phyloP scores from a whole-genome alignment of 2,888 invertebrate genomes.

The Neoitamus cyanurus region DNA sequence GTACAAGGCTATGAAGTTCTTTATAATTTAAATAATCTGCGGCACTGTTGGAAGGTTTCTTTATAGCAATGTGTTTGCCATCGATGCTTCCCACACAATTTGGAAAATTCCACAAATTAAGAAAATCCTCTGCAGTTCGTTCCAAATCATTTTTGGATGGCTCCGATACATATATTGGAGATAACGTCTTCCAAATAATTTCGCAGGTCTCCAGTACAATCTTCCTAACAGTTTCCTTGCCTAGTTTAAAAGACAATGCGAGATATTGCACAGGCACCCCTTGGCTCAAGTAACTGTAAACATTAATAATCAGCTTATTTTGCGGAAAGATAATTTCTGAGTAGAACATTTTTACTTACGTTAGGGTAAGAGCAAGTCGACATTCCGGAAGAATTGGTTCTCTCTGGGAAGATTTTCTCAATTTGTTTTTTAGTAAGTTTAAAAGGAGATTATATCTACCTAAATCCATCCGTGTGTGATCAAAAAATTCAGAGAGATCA shows the following conservation, averaged over 20 bases:
- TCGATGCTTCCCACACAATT: constrained; percentile 53
- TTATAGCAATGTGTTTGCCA: background rate
- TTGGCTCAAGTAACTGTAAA: constrained; percentile 15
- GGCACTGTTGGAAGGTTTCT: background rate
- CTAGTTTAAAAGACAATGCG: constrained; percentile 25
- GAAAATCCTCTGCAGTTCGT: constrained; percentile 49
- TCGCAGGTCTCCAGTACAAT: constrained; percentile 36
- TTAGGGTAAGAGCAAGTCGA: constrained; percentile 21
- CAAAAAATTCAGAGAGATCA: no score
- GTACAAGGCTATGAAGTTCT: background rate
- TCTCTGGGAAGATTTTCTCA: no score
- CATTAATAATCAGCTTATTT: no score
- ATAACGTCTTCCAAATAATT: background rate
- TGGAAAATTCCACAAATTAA: constrained; percentile 54
- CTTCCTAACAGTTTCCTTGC: constrained; percentile 20
- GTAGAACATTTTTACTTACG: background rate
- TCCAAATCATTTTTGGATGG: background rate
- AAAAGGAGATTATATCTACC: no score
- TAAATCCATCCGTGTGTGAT: no score
- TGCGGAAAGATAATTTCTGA: no score
- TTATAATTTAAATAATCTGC: constrained; percentile 22
- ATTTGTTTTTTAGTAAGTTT: no score
- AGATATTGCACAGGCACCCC: background rate
- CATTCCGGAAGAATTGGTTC: background rate
- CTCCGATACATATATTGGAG: background rate